Percentiles rank a stretch among this genome's conserved stretches.
phyloP scores from a whole-genome alignment of 2,113 vertebrate genomes.

The Melanerpes formicivorus region DNA sequence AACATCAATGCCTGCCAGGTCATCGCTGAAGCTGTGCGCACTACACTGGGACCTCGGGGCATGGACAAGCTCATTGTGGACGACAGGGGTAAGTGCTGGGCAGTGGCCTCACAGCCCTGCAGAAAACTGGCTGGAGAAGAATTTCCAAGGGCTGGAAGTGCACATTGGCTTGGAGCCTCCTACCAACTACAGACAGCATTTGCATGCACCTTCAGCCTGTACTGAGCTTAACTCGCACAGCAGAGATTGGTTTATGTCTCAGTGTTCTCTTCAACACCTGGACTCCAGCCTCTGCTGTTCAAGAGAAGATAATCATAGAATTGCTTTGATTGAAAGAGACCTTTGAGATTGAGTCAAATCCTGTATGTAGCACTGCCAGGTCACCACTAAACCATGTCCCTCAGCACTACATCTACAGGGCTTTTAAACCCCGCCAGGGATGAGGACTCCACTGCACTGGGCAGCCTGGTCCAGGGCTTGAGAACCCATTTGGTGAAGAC shows the following conservation, averaged over 20 bases:
- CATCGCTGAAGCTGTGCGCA: conserved; percentile 93
- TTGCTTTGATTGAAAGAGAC: not conserved
- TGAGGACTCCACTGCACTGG: not conserved
- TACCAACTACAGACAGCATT: rapidly evolving
- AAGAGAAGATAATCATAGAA: not conserved
- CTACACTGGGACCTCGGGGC: conserved; percentile 94
- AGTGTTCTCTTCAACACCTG: rapidly evolving
- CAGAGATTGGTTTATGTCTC: not conserved
- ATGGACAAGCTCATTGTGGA: conserved; percentile 99
- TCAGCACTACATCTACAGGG: not conserved
- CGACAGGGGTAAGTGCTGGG: conserved; percentile 79
- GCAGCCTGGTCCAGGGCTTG: not conserved
- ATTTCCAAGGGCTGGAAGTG: rapidly evolving
- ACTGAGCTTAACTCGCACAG: rapidly evolving
- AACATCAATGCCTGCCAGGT: conserved; percentile 99
- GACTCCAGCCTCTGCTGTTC: not conserved
- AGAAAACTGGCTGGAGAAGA: rapidly evolving
- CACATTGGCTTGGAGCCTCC: rapidly evolving
- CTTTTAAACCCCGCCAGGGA: not conserved
- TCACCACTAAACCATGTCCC: not conserved
- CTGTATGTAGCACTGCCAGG: not conserved
- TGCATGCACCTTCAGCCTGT: rapidly evolving
- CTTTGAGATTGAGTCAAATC: not conserved
- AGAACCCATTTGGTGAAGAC: not conserved
- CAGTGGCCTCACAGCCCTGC: rapidly evolving